phyloP scores from a whole-genome alignment of 2,797 vertebrate genomes.

The Triplophysa bombifrons region DNA sequence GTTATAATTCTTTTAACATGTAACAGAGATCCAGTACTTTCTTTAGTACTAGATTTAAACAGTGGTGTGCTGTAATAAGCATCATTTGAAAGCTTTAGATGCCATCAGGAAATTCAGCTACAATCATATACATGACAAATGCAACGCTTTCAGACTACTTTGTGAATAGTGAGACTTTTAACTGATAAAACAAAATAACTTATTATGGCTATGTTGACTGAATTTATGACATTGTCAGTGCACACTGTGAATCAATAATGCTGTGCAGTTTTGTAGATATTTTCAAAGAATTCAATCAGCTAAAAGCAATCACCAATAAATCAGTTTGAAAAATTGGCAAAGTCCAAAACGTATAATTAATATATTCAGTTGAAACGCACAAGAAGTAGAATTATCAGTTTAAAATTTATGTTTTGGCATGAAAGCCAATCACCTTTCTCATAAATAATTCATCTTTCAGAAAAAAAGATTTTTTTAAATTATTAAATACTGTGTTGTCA shows the following conservation, averaged over 20 bases:
- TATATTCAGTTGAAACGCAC: constrained; percentile 30
- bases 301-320: constrained; percentile 68
- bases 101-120: constrained; percentile 8
- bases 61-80: constrained; percentile 8
- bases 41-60: not conserved
- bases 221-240: constrained; percentile 46
- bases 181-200: constrained; percentile 24
- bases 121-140: constrained; percentile 18
- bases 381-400: constrained; percentile 1
- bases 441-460: not conserved
- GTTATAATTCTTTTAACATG: not conserved
- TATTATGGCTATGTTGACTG: constrained; percentile 39
- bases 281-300: constrained; percentile 32
- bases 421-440: constrained; percentile 13
- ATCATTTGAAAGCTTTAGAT: constrained; percentile 7
- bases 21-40: not conserved
- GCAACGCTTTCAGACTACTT: not conserved
- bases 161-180: not conserved
- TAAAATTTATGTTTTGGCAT: constrained; percentile 19
- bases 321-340: constrained; percentile 47
- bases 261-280: constrained; percentile 20
- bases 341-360: constrained; percentile 57
- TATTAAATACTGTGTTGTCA: too few species aligned
- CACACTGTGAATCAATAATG: not conserved
- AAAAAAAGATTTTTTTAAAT: too few species aligned